phyloP scores from a whole-genome alignment of 2,888 invertebrate genomes.

The Octodonta nipae region DNA sequence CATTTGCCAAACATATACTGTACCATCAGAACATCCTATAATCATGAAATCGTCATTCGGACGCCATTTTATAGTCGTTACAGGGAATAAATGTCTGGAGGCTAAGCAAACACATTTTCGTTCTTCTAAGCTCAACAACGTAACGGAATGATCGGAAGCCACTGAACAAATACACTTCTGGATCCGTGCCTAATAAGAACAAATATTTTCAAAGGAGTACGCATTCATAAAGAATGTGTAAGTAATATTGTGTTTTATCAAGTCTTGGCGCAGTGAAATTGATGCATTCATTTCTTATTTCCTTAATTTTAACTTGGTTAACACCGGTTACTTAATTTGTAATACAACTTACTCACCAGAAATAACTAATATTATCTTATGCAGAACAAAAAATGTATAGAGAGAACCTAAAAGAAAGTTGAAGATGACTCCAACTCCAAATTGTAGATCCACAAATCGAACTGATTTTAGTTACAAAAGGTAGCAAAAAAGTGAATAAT shows the following conservation, averaged over 20 bases:
- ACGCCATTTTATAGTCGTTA: conserved; percentile 89
- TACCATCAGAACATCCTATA: conserved; percentile 92
- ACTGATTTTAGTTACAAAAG: too few species aligned
- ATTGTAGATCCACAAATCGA: too few species aligned
- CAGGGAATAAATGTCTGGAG: conserved; percentile 83
- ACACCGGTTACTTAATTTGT: too few species aligned
- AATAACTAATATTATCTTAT: too few species aligned
- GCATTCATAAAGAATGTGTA: conserved; percentile 5
- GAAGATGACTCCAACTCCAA: too few species aligned
- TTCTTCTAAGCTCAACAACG: conserved; percentile 80
- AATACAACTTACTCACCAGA: too few species aligned
- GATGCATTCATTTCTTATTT: background rate
- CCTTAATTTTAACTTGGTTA: background rate
- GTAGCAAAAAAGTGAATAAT: too few species aligned
- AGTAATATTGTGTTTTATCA: background rate
- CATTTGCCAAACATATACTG: conserved; percentile 99
- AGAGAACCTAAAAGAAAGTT: too few species aligned
- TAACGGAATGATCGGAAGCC: conserved; percentile 94
- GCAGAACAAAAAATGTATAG: too few species aligned
- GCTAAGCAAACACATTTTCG: conserved; percentile 90
- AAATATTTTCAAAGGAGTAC: conserved; percentile 2
- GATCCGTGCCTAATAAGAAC: conserved; percentile 62
- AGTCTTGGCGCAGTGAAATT: too few species aligned
- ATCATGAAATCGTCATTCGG: conserved; percentile 96
- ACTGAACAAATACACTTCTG: conserved; percentile 92